phyloP scores from a whole-genome alignment of 2,888 invertebrate genomes.

The Autographa pulchrina region DNA sequence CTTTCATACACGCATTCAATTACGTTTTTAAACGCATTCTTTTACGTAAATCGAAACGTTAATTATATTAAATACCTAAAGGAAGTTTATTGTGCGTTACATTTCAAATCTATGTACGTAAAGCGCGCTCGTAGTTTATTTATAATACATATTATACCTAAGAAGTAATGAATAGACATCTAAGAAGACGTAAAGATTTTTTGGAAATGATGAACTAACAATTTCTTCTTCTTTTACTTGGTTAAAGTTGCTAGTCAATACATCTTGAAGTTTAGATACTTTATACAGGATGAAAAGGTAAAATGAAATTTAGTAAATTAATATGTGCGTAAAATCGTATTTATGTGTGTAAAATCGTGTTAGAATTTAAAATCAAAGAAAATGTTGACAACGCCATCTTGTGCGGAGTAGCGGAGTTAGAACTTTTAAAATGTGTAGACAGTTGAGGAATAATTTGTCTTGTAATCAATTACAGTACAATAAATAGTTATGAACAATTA shows the following conservation, averaged over 20 bases:
- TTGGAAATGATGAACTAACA: no score
- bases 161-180: background rate
- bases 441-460: no score
- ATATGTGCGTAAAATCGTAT: no score
- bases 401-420: constrained; percentile 1
- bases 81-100: constrained; percentile 62
- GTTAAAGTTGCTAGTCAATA: background rate
- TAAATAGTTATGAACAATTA: no score
- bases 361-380: no score
- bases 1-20: background rate
- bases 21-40: background rate
- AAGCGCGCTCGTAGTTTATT: constrained; percentile 61
- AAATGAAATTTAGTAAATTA: no score
- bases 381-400: background rate
- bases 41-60: background rate
- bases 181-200: no score
- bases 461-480: no score
- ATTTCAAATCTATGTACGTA: constrained; percentile 60
- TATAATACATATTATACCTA: background rate
- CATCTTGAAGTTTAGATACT: background rate
- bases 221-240: no score
- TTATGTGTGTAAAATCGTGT: no score
- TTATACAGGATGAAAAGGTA: no score
- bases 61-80: background rate
- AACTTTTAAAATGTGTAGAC: no score